Conservation (phyloP, 2,113 vertebrate genomes). For the Beaufortia kweichowensis region DNA sequence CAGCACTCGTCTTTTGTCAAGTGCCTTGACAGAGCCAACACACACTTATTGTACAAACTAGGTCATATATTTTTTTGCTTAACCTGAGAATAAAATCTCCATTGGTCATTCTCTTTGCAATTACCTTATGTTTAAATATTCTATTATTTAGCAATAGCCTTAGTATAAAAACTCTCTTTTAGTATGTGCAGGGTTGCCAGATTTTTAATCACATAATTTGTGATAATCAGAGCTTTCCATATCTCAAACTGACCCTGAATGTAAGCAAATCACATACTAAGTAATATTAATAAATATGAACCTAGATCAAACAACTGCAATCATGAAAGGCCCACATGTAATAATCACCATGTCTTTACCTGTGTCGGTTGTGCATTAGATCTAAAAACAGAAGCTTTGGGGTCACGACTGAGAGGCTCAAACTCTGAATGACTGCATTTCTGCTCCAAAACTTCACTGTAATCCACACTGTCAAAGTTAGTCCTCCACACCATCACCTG, state of each 20-base stretch:
- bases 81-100: not conserved
- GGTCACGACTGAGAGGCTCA: slow-evolving; percentile 8
- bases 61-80: not conserved
- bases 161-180: too few relatives aligned
- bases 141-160: too few relatives aligned
- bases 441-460: slow-evolving; percentile 63
- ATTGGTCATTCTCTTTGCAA: not conserved
- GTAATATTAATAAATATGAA: too few relatives aligned
- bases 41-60: not conserved
- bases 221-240: too few relatives aligned
- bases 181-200: too few relatives aligned
- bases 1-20: not conserved
- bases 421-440: slow-evolving; percentile 47
- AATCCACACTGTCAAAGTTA: slow-evolving; percentile 81
- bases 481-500: slow-evolving; percentile 98
- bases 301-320: too few relatives aligned
- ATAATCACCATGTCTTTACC: not conserved
- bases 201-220: too few relatives aligned
- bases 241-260: too few relatives aligned
- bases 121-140: too few relatives aligned
- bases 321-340: not conserved
- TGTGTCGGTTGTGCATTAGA: not conserved
- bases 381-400: slow-evolving; percentile 20
- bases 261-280: too few relatives aligned
- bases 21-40: not conserved